These are phyloP conservation scores for Vannuccia rotundouncinata DNA, from an alignment of 2,888 invertebrate genomes.

Conservation along the genomic window DNA sequence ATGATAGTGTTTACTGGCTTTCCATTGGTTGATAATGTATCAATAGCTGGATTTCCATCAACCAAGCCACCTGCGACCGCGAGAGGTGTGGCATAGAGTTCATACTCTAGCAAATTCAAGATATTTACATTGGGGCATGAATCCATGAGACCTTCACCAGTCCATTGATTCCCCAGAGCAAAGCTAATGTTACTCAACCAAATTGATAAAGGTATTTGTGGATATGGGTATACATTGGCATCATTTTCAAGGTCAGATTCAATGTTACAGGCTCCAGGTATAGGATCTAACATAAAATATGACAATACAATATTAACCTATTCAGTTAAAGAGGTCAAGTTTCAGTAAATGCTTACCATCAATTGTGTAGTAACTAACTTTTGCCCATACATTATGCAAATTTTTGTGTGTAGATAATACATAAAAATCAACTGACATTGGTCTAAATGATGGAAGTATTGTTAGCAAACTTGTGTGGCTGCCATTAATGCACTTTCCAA, in stretches of 20 bases:
- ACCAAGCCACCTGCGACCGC: background rate
- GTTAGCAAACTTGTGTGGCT: too few species aligned
- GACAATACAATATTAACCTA: too few species aligned
- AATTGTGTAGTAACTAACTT: too few species aligned
- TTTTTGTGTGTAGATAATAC: too few species aligned
- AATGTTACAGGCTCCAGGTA: background rate
- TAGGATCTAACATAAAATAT: constrained; percentile 11
- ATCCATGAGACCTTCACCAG: background rate
- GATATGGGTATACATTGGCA: background rate
- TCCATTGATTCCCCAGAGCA: background rate
- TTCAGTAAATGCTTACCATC: too few species aligned
- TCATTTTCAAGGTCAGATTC: background rate
- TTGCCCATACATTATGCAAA: too few species aligned
- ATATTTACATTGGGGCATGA: background rate
- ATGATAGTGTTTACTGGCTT: background rate
- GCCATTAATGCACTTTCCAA: too few species aligned
- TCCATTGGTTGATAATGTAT: background rate
- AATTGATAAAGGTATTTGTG: background rate
- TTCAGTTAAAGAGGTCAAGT: too few species aligned
- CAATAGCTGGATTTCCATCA: background rate
- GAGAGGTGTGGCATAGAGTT: background rate
- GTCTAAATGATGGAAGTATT: too few species aligned
- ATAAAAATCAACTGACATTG: too few species aligned
- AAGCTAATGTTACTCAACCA: background rate
- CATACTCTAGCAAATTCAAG: background rate